Conservation (phyloP, 53 echinoderm and acorn worm species). For the Actinopyga echinites region DNA sequence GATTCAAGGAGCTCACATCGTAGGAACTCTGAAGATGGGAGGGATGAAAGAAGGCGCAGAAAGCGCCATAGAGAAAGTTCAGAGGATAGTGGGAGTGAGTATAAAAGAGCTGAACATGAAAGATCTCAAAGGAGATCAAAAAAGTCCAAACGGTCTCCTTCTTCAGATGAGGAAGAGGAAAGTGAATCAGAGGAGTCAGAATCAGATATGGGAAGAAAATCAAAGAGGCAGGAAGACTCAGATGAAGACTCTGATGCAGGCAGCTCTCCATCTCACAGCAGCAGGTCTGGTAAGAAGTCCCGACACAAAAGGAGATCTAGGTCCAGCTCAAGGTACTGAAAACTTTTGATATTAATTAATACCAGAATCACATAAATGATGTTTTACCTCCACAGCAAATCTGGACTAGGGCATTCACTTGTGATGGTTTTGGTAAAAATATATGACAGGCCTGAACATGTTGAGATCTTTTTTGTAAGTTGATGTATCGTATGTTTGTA, state of each 20-base stretch:
- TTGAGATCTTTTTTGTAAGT: too few relatives aligned
- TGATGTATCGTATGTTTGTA: too few relatives aligned
- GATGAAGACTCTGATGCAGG: constrained; percentile 23
- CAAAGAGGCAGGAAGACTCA: not conserved
- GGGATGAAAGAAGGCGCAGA: not conserved
- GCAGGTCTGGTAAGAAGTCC: constrained; percentile 99
- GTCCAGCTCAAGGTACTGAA: constrained; percentile 88
- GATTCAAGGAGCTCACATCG: constrained; percentile 1
- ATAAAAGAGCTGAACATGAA: too few relatives aligned
- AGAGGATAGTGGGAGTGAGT: not conserved
- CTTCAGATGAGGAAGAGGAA: constrained; percentile 67
- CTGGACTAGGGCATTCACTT: too few relatives aligned
- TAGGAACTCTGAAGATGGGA: not conserved
- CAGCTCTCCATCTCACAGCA: constrained; percentile 38
- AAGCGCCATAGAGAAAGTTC: constrained; percentile 5
- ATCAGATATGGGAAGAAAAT: constrained; percentile 7
- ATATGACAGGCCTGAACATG: too few relatives aligned
- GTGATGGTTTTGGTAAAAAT: too few relatives aligned
- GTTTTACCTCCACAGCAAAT: too few relatives aligned
- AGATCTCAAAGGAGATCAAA: too few relatives aligned
- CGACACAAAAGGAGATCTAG: constrained; percentile 81
- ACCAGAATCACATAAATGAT: too few relatives aligned
- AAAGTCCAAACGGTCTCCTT: constrained; percentile 6
- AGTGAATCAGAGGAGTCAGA: constrained; percentile 1
- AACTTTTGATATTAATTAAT: not conserved